Percentiles rank a stretch among this genome's conserved stretches.
Conservation (phyloP, 2,113 vertebrate species). For the Calypte anna region DNA sequence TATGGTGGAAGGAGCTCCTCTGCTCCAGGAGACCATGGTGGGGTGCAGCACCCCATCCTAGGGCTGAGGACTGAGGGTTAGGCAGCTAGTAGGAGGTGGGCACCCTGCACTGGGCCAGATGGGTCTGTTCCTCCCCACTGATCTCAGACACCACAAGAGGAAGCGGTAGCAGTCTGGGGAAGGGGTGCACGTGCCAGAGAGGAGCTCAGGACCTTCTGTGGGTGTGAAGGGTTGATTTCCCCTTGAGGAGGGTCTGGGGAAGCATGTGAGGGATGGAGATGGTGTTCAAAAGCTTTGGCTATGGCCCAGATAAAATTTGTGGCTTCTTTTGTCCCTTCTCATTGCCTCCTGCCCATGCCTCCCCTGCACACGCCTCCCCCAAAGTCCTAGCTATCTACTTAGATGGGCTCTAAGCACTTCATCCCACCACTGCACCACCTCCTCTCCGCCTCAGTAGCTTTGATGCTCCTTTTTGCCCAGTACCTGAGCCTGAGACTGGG, state of each 20-base stretch:
- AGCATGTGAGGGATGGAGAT: not conserved
- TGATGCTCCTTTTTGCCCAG: not conserved
- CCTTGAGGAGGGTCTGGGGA: not conserved
- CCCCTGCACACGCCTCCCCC: accelerated
- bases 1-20: not conserved
- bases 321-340: not conserved
- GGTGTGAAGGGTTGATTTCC: not conserved
- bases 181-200: not conserved
- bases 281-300: not conserved
- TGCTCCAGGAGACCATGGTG: accelerated
- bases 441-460: not conserved
- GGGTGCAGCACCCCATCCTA: accelerated
- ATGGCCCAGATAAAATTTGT: not conserved
- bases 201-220: not conserved
- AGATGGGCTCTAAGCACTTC: accelerated
- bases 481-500: not conserved
- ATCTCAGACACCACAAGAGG: slow-evolving; percentile 42
- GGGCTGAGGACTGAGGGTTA: not conserved
- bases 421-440: no score
- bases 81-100: not conserved
- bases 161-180: accelerated
- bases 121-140: slow-evolving; percentile 10
- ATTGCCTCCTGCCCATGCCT: not conserved
- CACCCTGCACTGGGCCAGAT: not conserved
- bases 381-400: not conserved